These are phyloP conservation scores for Drosophila sucinea DNA, from an alignment of 1,140 invertebrate genomes.

Conservation along the genomic window DNA sequence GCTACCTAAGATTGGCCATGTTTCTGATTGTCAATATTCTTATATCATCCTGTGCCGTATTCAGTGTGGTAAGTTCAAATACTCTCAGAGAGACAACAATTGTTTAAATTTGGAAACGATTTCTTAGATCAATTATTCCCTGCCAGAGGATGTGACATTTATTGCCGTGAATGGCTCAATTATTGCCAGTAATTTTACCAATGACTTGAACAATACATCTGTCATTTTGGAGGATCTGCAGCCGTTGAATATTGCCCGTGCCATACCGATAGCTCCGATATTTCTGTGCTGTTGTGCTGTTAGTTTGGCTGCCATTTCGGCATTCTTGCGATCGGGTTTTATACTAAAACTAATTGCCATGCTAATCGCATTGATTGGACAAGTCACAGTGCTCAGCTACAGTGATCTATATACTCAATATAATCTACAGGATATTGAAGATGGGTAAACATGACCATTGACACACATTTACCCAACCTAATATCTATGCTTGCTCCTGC, in stretches of 20 bases:
- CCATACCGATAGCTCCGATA: slow-evolving; percentile 83
- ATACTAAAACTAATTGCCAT: slow-evolving; percentile 91
- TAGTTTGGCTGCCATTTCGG: slow-evolving; percentile 90
- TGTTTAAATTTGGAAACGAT: too few relatives aligned
- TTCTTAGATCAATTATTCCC: slow-evolving; percentile 56
- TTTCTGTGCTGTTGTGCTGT: slow-evolving; percentile 92
- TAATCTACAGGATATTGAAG: slow-evolving; percentile 82
- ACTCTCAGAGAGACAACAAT: background rate
- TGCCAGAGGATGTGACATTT: slow-evolving; percentile 22
- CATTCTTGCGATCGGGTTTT: slow-evolving; percentile 93
- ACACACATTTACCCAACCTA: background rate
- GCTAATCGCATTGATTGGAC: slow-evolving; percentile 87
- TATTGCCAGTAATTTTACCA: slow-evolving; percentile 25
- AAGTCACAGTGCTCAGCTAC: slow-evolving; percentile 87
- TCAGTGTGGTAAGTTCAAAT: slow-evolving; percentile 87
- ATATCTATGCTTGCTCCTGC: too few relatives aligned
- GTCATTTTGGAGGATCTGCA: slow-evolving; percentile 24
- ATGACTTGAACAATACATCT: slow-evolving; percentile 29
- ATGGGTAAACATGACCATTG: slow-evolving; percentile 85
- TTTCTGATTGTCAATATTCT: slow-evolving; percentile 87
- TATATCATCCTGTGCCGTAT: slow-evolving; percentile 87
- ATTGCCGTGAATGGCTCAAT: slow-evolving; percentile 26
- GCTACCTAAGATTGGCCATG: slow-evolving; percentile 87
- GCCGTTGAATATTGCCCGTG: slow-evolving; percentile 37
- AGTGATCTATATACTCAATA: slow-evolving; percentile 86